Conservation (phyloP, 2,113 vertebrate species). For the Odocoileus virginianus region DNA sequence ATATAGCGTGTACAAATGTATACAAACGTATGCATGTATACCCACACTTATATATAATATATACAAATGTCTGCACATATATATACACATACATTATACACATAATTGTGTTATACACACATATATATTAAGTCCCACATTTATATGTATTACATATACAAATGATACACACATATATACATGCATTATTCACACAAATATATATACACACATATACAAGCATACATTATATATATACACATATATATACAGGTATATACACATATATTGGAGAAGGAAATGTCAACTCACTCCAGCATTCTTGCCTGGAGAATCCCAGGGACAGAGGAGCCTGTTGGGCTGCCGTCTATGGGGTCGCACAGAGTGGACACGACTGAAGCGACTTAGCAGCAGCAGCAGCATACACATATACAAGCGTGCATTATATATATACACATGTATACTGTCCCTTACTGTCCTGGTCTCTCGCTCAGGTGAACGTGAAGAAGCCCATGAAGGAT, state of each 20-base stretch:
- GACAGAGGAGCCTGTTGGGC: neutral
- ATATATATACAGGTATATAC: neutral
- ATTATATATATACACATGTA: neutral
- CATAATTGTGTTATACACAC: neutral
- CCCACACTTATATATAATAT: neutral
- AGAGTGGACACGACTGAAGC: neutral
- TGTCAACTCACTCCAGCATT: neutral
- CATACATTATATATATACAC: neutral
- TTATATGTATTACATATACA: neutral
- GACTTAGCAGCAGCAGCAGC: neutral
- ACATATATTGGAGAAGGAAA: neutral
- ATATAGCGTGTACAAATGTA: neutral
- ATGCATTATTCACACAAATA: neutral
- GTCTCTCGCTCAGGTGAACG: conserved; percentile 82
- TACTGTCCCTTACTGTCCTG: neutral
- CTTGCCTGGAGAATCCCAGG: neutral
- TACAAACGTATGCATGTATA: neutral
- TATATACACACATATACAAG: neutral
- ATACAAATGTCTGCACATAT: neutral
- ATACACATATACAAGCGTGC: too few relatives aligned
- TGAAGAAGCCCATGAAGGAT: conserved; percentile 85
- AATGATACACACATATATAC: too few relatives aligned
- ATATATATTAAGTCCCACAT: neutral
- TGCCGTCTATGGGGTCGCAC: neutral
- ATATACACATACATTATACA: neutral